Base-by-base conservation (phyloP, 2,113 vertebrate species). In the Rhinichthys klamathensis region DNA sequence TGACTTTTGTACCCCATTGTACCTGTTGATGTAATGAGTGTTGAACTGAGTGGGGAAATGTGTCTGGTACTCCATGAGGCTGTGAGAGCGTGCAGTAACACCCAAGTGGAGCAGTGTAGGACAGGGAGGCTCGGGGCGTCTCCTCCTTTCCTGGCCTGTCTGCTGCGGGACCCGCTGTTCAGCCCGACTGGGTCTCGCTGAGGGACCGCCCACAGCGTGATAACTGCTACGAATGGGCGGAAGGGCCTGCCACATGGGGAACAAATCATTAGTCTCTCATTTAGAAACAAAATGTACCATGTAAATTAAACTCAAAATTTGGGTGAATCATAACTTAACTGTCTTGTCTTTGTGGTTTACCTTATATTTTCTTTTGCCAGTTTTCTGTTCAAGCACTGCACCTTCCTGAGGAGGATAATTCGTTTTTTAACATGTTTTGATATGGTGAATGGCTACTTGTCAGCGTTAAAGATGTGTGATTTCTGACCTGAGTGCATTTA, bases 71-170 rank as follows among this genome's bases (percentile, higher is more conserved):
- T 95, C 95, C 74, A 91, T 92, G 0, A 90, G 89, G 32, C 89
- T 69, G 6, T 97, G 95, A 70, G 97, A 96, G 18, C 94, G 94
- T 18, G 96, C 97, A 1, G 93, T 96, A 75, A 99, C 92, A 18
- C 84, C 88, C 69, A 99, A 87, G 77, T 95, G 95, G 69, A 99
- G 94, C 80, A 95, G 82, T 82, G 89, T 72, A 2, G 97, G 95
- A 0, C 11, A 77, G 1, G 97, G 96, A 0, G 88, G 92, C 44
- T 95, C 88, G 9, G 97, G 97, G n/a, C 21, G 51, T 38, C 89
- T 90, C 1, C 73, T 72, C 93, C 91, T 88, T 1, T 82, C 13
- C 1, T 12, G 46, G n/a, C 77, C 88, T 10, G 86, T 23, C 12
- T 91, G 90, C 27, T 70, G 80, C 87, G 89, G 86, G 46, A 73